Evolutionary conservation across 2,797 vertebrate species (phyloP), one percentile per base, ranked within the genome.

Genomic region (Siniperca undulata): DNA sequence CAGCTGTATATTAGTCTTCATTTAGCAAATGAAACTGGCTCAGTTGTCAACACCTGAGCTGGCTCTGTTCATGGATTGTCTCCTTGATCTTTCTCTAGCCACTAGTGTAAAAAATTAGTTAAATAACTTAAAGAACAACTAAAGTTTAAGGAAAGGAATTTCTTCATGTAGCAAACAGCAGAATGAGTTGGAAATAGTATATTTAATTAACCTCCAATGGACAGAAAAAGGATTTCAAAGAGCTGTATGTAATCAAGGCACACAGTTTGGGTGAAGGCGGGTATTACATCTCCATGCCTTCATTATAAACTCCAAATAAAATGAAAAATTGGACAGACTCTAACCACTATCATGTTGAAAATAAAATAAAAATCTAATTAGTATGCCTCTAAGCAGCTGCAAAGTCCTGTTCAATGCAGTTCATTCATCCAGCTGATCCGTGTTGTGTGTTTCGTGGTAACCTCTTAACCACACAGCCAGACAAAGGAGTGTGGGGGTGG

Each of bases 381-480:
- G 38, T 82, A n/a, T 48, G 65, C 46, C 74, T 78, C 24, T 12
- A 65, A 74, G 70, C 52, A 70, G 81, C 74, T 67, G 78, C 24
- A 34, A 79, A 73, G 61, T 61, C 70, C 55, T 74, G 50, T 78
- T 75, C 78, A 52, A 80, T 52, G 62, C 78, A 7, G 20, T 11
- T 78, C 58, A 56, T 77, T 82, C 66, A 73, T 66, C 48, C 50
- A 7, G 55, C 70, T 71, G 73, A 76, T 77, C 48, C 65, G 70
- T 68, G 67, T 58, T 80, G 55, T 62, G 30, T n/a, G 40, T 81
- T 77, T 79, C 2, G 0, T 36, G 79, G 73, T 80, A 74, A 87
- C 88, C 84, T 87, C 70, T 81, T 9, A 16, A 77, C 82, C 76
- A 27, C 5, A n/a, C 72, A 24, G 58, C 30, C 80, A 71, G 14